A percentile compares a stretch with the other conserved stretches of the same genome.
phyloP scores from a whole-genome alignment of 2,888 invertebrate genomes.

The Ennomos fuscantarius region DNA sequence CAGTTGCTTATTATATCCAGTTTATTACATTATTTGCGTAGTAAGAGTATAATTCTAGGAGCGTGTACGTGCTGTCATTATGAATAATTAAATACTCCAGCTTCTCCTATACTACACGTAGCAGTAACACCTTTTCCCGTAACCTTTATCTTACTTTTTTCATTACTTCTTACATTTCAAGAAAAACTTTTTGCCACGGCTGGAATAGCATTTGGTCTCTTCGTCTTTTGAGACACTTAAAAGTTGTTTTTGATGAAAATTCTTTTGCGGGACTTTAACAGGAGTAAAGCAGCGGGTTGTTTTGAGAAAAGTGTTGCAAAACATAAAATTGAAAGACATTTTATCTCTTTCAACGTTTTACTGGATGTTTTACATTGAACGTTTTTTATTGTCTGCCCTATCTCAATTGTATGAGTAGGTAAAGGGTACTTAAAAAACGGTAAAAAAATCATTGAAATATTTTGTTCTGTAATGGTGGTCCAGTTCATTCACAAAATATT shows the following conservation, averaged over 20 bases:
- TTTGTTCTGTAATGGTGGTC: too few species aligned
- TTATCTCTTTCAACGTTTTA: conserved; percentile 16
- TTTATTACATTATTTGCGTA: too few species aligned
- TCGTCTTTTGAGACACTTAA: conserved; percentile 35
- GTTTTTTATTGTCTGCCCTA: neutral
- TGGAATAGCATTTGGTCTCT: conserved; percentile 42
- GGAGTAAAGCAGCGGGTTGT: conserved; percentile 34
- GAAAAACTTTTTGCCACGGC: conserved; percentile 38
- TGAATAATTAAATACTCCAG: neutral
- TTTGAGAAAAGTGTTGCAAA: conserved; percentile 33
- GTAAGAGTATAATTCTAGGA: too few species aligned
- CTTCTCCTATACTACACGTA: conserved; percentile 2
- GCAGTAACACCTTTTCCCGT: conserved; percentile 41
- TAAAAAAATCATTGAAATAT: neutral
- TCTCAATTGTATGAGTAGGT: conserved; percentile 1
- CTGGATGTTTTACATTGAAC: conserved; percentile 17
- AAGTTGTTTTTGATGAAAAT: conserved; percentile 42
- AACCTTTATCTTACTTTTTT: conserved; percentile 44
- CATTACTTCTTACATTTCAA: conserved; percentile 41
- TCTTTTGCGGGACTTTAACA: conserved; percentile 38
- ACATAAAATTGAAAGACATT: conserved; percentile 23
- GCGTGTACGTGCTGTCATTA: neutral
- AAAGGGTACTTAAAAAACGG: conserved; percentile 1
- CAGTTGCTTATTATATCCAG: too few species aligned
- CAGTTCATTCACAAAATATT: too few species aligned